These are phyloP conservation scores for Ichneumoninae sp. DNA, from an alignment of 2,888 invertebrate genomes.

Conservation along the genomic window DNA sequence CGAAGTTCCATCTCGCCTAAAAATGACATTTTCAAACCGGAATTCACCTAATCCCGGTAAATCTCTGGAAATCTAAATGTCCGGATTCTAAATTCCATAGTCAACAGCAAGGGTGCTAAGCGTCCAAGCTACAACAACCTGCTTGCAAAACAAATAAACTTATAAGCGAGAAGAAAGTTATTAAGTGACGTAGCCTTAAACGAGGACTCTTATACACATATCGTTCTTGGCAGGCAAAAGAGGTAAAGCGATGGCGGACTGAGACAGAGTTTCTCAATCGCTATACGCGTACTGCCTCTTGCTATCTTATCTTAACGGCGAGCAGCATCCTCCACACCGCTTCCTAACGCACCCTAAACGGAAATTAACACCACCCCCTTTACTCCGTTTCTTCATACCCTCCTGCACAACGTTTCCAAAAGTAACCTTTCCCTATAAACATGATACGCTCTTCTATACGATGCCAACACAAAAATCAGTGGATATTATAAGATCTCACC, in stretches of 20 bases:
- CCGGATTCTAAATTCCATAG: not conserved
- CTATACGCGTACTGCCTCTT: slow-evolving; percentile 66
- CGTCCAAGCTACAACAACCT: not conserved
- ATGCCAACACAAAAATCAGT: slow-evolving; percentile 78
- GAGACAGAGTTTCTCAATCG: slow-evolving; percentile 58
- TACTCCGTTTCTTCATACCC: slow-evolving; percentile 5
- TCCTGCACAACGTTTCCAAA: not conserved
- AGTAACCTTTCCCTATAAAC: not conserved
- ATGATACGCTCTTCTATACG: slow-evolving; percentile 54
- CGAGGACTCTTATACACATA: not conserved
- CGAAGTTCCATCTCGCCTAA: not conserved
- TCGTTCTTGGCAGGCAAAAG: slow-evolving; percentile 14
- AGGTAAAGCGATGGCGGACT: slow-evolving; percentile 63
- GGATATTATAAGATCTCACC: slow-evolving; percentile 70
- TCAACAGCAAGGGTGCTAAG: not conserved
- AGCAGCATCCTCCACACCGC: slow-evolving; percentile 73
- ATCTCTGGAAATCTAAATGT: not conserved
- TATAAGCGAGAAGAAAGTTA: not conserved
- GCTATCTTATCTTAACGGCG: slow-evolving; percentile 82
- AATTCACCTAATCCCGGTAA: not conserved
- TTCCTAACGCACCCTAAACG: slow-evolving; percentile 81
- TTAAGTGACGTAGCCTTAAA: not conserved
- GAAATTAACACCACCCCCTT: slow-evolving; percentile 81
- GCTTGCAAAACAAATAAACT: not conserved
- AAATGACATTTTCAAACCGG: not conserved